Evolutionary conservation across 2,888 invertebrate species (phyloP), one percentile per base, ranked within the genome.

Genomic region (Criorhina ranunculi): DNA sequence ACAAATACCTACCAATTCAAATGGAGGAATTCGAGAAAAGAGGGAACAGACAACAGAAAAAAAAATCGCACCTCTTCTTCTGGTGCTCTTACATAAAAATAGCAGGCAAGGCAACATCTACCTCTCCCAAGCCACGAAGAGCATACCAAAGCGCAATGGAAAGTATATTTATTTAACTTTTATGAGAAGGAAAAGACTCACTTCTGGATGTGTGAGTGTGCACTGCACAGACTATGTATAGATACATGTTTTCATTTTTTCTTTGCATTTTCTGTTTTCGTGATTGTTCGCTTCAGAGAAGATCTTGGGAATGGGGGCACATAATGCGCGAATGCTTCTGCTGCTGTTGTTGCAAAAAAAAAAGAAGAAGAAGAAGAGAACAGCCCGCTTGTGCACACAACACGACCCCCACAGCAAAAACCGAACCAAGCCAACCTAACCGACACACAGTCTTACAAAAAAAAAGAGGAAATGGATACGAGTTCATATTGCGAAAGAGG

Each of bases 301-400:
- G 85, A 80, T 85, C 85, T 85, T 80, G 85, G 85, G 85, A 85
- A 85, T 85, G 85, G 80, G 85, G 85, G 85, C 85, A 85, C 85
- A 85, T 85, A 76, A 66, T 76, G 35, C 29, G 78, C 67, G 73
- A 83, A 78, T 60, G 24, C 46, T 66, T 35, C 49, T 24, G 24
- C 4, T 24, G 24, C 1, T 24, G 24, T 4, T 4, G n/a, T n/a
- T n/a, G n/a, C n/a, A n/a, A n/a, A n/a, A n/a, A n/a, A n/a, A n/a
- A n/a, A n/a, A n/a, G n/a, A n/a, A 46, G 8, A 24, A 49, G 59
- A 53, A 44, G 49, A 35, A 19, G 19, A 42, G 29, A 51, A 60
- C 57, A 67, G n/a, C 35, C 29, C 59, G 64, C 53, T 57, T 40
- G 67, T 29, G 60, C 77, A 82, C 53, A 53, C 51, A 72, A 37